Evolutionary conservation across 2,113 vertebrate species (phyloP), one percentile per base, ranked within the genome.

Genomic region (Piaya cayana): DNA sequence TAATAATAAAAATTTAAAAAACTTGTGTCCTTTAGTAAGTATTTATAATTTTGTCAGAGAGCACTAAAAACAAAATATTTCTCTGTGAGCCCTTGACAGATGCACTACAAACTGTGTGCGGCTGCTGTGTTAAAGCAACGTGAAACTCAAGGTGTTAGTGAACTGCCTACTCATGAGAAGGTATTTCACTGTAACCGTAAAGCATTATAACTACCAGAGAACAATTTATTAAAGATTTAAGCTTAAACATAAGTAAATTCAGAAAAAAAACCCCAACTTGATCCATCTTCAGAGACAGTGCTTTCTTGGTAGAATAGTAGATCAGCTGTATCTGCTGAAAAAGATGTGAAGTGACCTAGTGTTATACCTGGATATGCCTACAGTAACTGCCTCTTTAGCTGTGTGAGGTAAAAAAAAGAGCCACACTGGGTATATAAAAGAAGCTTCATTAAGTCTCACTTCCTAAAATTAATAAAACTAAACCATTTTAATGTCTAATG

Each of bases 211-310:
- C 6, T 55, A 15, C 29, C 15, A 63, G 37, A 49, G 29, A 71
- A 47, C 17, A 21, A 20, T 45, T 59, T 42, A 29, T 65, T 60
- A 53, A 32, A 49, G 3, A 19, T 71, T 49, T 29, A 90, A 50
- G 8, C 37, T 77, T 55, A 70, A 89, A 91, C 52, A 30, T 36
- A 81, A 60, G 36, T 4, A 69, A 81, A 82, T 55, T 12, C 11
- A 5, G 3, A 21, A n/a, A 17, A 34, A 21, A 26, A 17, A n/a
- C 37, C 10, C 37, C 10, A n/a, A n/a, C 1, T 56, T 72, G 26
- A 3, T 58, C 5, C 34, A 8, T 37, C 79, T 72, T 37, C 26
- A 68, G 75, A 9, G 53, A 32, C 0, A 0, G 6, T 32, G 36
- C 13, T 69, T 64, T 45, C 43, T 20, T 21, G n/a, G 16, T 25